Percentiles rank a stretch among this genome's conserved stretches.
These are phyloP conservation scores for Rallus limicola DNA, from an alignment of 2,113 vertebrate species.

Conservation along the genomic window DNA sequence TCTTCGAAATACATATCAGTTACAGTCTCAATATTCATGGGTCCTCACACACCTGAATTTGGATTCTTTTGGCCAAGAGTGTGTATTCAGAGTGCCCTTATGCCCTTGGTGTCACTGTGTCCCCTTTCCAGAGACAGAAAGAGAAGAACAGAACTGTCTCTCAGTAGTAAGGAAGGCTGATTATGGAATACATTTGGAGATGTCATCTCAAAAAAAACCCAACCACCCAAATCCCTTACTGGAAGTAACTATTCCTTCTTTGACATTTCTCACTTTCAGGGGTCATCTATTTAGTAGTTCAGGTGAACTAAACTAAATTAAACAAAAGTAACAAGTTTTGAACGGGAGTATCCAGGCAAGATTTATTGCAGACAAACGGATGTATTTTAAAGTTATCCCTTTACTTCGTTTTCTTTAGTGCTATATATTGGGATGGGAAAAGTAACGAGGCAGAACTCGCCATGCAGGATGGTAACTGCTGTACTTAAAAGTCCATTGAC, in stretches of 20 bases:
- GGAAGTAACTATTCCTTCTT: not conserved
- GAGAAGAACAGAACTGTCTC: slow-evolving; percentile 61
- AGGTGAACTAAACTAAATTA: not conserved
- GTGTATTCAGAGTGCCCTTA: slow-evolving; percentile 52
- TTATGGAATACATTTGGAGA: slow-evolving; percentile 32
- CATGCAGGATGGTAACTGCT: not conserved
- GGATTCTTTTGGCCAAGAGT: slow-evolving; percentile 54
- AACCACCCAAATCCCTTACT: not conserved
- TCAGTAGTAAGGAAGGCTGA: slow-evolving; percentile 29
- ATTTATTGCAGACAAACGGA: not conserved
- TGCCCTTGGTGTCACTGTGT: slow-evolving; percentile 49
- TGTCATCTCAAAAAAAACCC: not conserved
- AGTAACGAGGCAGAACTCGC: not conserved
- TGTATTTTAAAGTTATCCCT: not conserved
- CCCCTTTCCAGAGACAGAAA: slow-evolving; percentile 64
- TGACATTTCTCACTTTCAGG: not conserved
- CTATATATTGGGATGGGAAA: not conserved
- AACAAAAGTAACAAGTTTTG: not conserved
- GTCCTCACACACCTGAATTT: slow-evolving; percentile 49
- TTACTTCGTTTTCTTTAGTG: not conserved
- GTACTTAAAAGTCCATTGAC: not conserved
- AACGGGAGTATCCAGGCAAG: not conserved
- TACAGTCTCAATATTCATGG: slow-evolving; percentile 36
- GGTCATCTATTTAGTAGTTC: not conserved
- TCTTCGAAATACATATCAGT: slow-evolving; percentile 6